Evolutionary conservation across 37 sponge, comb jelly and placozoan species (phyloP).

Genomic region (Ianthella basta): DNA sequence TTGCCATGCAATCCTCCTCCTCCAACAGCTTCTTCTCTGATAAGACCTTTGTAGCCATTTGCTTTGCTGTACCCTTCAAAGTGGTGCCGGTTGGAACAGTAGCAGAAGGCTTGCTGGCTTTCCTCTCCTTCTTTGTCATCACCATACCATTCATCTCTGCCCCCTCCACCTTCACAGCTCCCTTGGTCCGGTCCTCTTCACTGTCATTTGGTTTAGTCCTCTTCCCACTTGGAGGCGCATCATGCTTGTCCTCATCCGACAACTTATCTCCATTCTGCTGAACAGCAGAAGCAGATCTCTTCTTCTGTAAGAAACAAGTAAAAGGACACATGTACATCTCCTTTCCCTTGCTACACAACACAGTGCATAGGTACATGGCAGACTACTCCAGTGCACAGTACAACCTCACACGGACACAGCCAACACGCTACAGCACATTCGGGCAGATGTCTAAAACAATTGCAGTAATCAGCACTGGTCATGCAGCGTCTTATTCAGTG

Average conservation of each 20-base stretch:
- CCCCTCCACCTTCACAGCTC: background rate
- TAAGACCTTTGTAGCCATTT: background rate
- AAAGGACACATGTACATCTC: no score
- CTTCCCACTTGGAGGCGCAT: constrained; percentile 7
- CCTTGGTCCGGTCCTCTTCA: background rate
- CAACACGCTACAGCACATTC: no score
- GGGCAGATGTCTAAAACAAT: no score
- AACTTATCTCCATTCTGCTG: background rate
- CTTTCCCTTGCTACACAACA: no score
- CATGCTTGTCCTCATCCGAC: background rate
- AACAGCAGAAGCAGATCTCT: constrained; percentile 3
- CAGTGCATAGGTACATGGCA: no score
- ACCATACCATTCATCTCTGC: background rate
- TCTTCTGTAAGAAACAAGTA: constrained; percentile 5
- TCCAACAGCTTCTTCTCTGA: constrained; percentile 13
- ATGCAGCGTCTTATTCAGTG: no score
- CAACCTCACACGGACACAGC: no score
- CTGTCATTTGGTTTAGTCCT: background rate
- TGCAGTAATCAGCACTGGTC: no score
- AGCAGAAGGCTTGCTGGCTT: background rate
- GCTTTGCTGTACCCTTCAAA: background rate
- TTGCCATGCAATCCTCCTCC: constrained; percentile 45
- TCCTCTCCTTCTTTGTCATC: constrained; percentile 22
- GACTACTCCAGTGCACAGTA: no score
- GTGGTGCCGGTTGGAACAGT: background rate